Evolutionary conservation across 2,888 invertebrate genomes (phyloP), one percentile per base, ranked within the genome.

Genomic region (Hyles lineata): DNA sequence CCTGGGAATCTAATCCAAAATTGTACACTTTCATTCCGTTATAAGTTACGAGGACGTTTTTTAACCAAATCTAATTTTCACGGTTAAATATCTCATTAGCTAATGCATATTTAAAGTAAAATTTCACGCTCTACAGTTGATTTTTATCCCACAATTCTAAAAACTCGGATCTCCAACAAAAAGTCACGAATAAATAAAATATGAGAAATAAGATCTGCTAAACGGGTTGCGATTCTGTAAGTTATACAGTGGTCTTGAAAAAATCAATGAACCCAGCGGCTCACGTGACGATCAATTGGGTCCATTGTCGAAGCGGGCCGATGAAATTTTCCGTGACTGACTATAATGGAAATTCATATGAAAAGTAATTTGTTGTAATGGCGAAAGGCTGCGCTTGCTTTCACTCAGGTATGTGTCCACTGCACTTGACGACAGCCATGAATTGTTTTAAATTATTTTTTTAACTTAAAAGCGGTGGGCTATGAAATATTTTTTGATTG

Each of bases 321-420:
- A 21, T 23, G 63, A 67, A 23, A 67, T 25, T 72, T 67, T 76
- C 73, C 75, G 75, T 76, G 77, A 71, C 71, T 70, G 69, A 52
- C 69, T 69, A 61, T 73, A 76, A 77, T 77, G 75, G 78, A 79
- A 79, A 78, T 76, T 78, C 74, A 23, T 71, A 52, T 73, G 75
- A 74, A 60, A 70, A 73, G 61, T 70, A 73, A 70, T 75, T 72
- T 70, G 73, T 62, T 32, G 71, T 62, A 55, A 35, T 67, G 35
- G 67, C 35, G 78, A 75, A 81, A 79, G 82, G 79, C 78, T 80
- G 79, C 75, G 72, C 76, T 73, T 7, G 81, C 86, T 86, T 86
- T 85, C 86, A 73, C 83, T 75, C 32, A 76, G 43, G 77, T 69
- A 76, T 79, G 76, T 75, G 4, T 80, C 78, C 85, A 79, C 78